phyloP scores from a whole-genome alignment of 2,888 invertebrate genomes.

The Aspidapion aeneum region DNA sequence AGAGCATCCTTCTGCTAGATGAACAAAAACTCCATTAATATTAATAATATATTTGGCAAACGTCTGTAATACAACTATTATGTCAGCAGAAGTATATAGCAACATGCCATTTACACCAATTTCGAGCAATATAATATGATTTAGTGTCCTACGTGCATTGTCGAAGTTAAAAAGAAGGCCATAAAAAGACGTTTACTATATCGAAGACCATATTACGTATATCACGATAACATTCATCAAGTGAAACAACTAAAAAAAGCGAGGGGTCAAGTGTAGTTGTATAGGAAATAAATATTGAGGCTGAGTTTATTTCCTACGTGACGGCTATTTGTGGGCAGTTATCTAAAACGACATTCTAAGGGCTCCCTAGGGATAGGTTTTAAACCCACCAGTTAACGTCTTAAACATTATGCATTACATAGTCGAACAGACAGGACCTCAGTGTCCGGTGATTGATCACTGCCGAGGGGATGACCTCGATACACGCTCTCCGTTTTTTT shows the following conservation, averaged over 20 bases:
- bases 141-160: not conserved
- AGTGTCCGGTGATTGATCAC: constrained; percentile 48
- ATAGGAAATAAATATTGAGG: constrained; percentile 19
- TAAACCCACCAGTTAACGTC: constrained; percentile 49
- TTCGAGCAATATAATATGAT: not conserved
- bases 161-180: not conserved
- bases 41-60: not conserved
- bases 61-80: not conserved
- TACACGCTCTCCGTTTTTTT: not conserved
- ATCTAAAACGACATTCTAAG: constrained; percentile 40
- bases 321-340: constrained; percentile 39
- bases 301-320: constrained; percentile 25
- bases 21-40: no score
- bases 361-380: constrained; percentile 44
- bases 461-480: constrained; percentile 41
- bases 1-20: no score
- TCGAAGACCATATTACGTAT: constrained; percentile 10
- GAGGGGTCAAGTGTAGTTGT: constrained; percentile 23
- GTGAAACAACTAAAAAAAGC: constrained; percentile 12
- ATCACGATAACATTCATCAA: constrained; percentile 22
- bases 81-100: not conserved
- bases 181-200: not conserved
- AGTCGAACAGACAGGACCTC: constrained; percentile 38
- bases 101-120: not conserved
- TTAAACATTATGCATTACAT: constrained; percentile 49